Evolutionary conservation across 2,888 invertebrate species (phyloP).

Genomic region (Synanthedon vespiformis): DNA sequence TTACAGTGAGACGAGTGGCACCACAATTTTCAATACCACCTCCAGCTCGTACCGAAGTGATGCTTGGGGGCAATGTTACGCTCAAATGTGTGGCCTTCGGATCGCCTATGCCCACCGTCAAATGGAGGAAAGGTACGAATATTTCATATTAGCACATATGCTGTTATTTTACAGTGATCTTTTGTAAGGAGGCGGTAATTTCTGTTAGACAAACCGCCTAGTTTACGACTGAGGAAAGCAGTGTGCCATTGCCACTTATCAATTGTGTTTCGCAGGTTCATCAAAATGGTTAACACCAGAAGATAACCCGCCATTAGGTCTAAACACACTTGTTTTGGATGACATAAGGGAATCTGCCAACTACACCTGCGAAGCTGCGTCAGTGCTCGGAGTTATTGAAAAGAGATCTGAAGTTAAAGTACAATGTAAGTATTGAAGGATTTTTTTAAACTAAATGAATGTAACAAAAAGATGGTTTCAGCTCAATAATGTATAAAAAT

Average conservation of each 20-base stretch:
- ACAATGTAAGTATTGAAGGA: slow-evolving; percentile 79
- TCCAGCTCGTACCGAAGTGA: slow-evolving; percentile 86
- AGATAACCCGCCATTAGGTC: slow-evolving; percentile 86
- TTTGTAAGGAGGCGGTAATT: no score
- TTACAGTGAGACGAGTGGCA: slow-evolving; percentile 89
- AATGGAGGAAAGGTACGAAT: slow-evolving; percentile 83
- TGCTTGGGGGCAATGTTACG: slow-evolving; percentile 90
- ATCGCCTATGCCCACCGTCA: slow-evolving; percentile 97
- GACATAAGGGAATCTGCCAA: slow-evolving; percentile 94
- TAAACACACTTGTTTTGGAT: slow-evolving; percentile 86
- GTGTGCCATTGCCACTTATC: no score
- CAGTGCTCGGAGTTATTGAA: slow-evolving; percentile 93
- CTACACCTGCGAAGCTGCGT: slow-evolving; percentile 97
- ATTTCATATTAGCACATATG: no score
- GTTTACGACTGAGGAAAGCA: no score
- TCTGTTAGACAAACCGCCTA: no score
- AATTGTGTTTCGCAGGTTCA: not conserved
- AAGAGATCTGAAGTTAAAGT: slow-evolving; percentile 91
- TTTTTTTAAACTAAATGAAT: no score
- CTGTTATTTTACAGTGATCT: no score
- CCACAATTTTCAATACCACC: slow-evolving; percentile 96
- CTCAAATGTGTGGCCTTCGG: slow-evolving; percentile 97
- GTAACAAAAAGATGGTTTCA: no score
- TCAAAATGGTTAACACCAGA: slow-evolving; percentile 89
- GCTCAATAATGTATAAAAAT: no score